These are phyloP conservation scores for Pseudorhiza aurosa DNA, from an alignment of 30 jellyfish, hydroid and myxozoan genomes.

Conservation along the genomic window DNA sequence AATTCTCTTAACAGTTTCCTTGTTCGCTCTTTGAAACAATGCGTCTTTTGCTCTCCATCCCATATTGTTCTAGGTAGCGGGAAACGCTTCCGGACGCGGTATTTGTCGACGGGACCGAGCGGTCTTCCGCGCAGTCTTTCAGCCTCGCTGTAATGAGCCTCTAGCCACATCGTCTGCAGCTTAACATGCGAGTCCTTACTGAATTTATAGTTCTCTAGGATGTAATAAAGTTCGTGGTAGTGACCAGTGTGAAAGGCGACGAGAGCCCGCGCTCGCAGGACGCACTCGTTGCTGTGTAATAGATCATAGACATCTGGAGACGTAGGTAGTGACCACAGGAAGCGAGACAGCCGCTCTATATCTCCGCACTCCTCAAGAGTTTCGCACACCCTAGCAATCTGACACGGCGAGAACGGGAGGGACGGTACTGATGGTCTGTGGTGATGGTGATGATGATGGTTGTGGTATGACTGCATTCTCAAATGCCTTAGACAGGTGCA, in stretches of 20 bases:
- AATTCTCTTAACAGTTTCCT: slow-evolving; percentile 82
- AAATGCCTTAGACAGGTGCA: not conserved
- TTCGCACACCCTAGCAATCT: slow-evolving; percentile 92
- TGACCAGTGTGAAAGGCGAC: slow-evolving; percentile 93
- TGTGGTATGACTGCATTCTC: slow-evolving; percentile 38
- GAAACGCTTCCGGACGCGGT: slow-evolving; percentile 96
- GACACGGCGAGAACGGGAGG: slow-evolving; percentile 88
- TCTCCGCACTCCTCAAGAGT: slow-evolving; percentile 97
- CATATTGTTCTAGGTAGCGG: slow-evolving; percentile 98
- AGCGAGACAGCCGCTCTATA: slow-evolving; percentile 87
- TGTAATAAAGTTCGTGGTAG: slow-evolving; percentile 88
- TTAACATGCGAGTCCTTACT: slow-evolving; percentile 83
- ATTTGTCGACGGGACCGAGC: slow-evolving; percentile 97
- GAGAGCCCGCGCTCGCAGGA: slow-evolving; percentile 85
- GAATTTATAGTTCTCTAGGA: slow-evolving; percentile 85
- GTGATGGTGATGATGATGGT: slow-evolving; percentile 58
- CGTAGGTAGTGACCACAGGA: slow-evolving; percentile 92
- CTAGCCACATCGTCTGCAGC: slow-evolving; percentile 97
- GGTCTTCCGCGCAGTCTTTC: slow-evolving; percentile 92
- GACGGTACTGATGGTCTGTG: slow-evolving; percentile 73
- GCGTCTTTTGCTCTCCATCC: slow-evolving; percentile 99
- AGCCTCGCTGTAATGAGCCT: slow-evolving; percentile 95
- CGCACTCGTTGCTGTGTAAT: slow-evolving; percentile 77
- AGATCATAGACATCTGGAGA: slow-evolving; percentile 81
- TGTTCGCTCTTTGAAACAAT: slow-evolving; percentile 91